Evolutionary conservation across 2,797 vertebrate genomes (phyloP).

Genomic region (Pteropus rufus): DNA sequence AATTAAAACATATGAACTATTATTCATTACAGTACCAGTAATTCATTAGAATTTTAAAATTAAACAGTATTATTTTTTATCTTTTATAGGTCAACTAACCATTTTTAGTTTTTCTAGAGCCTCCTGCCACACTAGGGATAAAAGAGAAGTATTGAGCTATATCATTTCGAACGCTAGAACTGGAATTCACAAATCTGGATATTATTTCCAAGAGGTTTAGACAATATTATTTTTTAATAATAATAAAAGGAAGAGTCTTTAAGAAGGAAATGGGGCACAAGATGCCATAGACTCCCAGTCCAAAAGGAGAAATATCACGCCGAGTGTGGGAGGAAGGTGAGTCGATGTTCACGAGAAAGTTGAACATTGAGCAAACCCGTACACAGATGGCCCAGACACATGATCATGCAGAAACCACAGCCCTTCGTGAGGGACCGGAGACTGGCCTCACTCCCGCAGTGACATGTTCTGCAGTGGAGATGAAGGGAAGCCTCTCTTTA

Average conservation of each 20-base stretch:
- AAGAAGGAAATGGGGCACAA: not conserved
- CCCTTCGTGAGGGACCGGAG: no score
- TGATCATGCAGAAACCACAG: not conserved
- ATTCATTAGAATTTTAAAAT: not conserved
- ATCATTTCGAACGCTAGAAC: not conserved
- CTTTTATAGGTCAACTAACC: not conserved
- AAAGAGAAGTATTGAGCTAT: not conserved
- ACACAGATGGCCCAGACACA: not conserved
- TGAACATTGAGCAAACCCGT: not conserved
- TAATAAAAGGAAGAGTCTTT: no score
- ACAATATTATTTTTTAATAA: not conserved
- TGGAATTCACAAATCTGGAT: not conserved
- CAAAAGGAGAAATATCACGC: not conserved
- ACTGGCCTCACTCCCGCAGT: not conserved
- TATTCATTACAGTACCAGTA: not conserved
- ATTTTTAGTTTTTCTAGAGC: not conserved
- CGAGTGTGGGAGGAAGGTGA: not conserved
- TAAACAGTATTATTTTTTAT: not conserved
- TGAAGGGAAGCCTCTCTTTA: not conserved
- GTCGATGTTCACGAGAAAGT: not conserved
- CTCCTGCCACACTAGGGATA: not conserved
- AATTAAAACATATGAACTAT: not conserved
- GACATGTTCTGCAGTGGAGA: not conserved
- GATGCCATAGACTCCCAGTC: not conserved
- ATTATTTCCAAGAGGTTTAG: conserved; percentile 1